Evolutionary conservation across 2,113 vertebrate genomes (phyloP), one percentile per base, ranked within the genome.

Genomic region (Corvus cornix): DNA sequence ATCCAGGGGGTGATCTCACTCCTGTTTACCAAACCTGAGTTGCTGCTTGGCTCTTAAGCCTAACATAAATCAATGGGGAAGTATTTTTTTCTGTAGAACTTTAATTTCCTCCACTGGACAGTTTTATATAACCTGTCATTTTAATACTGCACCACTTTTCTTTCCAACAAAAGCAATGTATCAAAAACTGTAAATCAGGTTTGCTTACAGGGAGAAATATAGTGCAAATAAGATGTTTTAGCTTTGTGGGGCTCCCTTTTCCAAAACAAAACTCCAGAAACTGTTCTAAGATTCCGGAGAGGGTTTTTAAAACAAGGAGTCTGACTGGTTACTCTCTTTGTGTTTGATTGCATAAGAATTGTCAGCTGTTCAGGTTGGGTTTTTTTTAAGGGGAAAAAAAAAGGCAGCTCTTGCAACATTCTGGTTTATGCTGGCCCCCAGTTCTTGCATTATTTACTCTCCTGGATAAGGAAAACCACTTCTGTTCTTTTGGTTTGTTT

Each of bases 271-370:
- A 92, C 85, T 96, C 27, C 79, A 94, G 75, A 60, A 90, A 89
- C n/a, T 83, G 62, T 67, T 96, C 78, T 83, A 94, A 74, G 56
- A 46, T 95, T 94, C 51, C 63, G 30, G 51, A 91, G 64, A 80
- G n/a, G 22, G 22, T 55, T 85, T 92, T 95, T 92, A 73, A 87
- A 91, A 73, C 58, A 85, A 56, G 33, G 67, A 91, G 72, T 77
- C 80, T 66, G 73, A 84, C 59, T 83, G 73, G 44, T 60, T 96
- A 3, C 44, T 88, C 92, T 63, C 87, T 84, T 90, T 75, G 33
- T 88, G 81, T 86, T 64, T 24, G 69, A 33, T 97, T 97, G 97
- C 90, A 41, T 95, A 96, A 97, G 82, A 93, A 84, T 74, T 75
- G 89, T 96, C 96, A 97, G 94, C 90, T 93, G 46, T 46, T 92